A percentile compares a stretch with the other conserved stretches of the same genome.
Conservation (phyloP, 30 jellyfish, hydroid and myxozoan species). For the Euphysa ruthae region DNA sequence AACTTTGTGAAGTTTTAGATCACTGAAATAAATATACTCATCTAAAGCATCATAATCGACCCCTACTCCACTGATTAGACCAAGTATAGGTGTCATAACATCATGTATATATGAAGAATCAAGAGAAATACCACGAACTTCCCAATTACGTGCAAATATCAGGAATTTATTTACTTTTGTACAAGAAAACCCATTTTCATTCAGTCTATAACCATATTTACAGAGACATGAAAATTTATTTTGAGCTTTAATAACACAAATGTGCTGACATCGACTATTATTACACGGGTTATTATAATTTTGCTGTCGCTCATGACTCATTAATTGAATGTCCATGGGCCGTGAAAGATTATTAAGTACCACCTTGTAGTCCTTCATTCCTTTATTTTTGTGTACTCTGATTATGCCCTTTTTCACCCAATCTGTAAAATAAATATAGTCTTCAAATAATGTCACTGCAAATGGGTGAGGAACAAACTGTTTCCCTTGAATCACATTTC, state of each 20-base stretch:
- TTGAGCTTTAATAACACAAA: conserved; percentile 57
- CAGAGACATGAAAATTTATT: conserved; percentile 60
- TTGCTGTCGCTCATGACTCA: conserved; percentile 66
- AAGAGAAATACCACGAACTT: conserved; percentile 78
- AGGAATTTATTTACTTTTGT: conserved; percentile 26
- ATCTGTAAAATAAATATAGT: conserved; percentile 67
- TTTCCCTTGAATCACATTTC: conserved; percentile 42
- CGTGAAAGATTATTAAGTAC: conserved; percentile 49
- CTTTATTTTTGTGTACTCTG: conserved; percentile 26
- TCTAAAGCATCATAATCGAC: conserved; percentile 70
- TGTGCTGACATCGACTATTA: conserved; percentile 42
- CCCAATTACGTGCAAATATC: conserved; percentile 84
- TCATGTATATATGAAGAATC: conserved; percentile 37
- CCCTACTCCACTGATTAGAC: conserved; percentile 84
- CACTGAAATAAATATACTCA: conserved; percentile 49
- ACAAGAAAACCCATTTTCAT: conserved; percentile 43
- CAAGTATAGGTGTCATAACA: conserved; percentile 59
- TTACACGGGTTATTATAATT: conserved; percentile 53
- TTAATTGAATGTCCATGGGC: conserved; percentile 87
- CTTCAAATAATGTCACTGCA: conserved; percentile 60
- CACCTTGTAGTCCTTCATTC: not conserved
- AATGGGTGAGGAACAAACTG: conserved; percentile 74
- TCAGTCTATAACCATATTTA: conserved; percentile 28
- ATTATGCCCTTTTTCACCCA: conserved; percentile 76
- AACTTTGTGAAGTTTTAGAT: conserved; percentile 59